These are phyloP conservation scores for Nannospalax galili DNA, from an alignment of 2,113 vertebrate genomes.

Conservation along the genomic window DNA sequence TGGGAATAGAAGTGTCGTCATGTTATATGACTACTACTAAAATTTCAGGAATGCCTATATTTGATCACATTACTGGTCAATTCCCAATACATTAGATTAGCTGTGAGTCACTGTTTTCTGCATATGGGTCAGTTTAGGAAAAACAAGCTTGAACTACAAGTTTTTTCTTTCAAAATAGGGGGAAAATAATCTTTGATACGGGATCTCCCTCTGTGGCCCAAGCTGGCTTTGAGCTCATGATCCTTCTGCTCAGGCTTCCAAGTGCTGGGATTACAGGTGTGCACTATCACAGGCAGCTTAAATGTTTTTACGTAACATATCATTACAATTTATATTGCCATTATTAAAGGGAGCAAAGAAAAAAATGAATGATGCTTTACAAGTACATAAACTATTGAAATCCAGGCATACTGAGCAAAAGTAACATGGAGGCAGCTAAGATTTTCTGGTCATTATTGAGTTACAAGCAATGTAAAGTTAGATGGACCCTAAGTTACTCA, in stretches of 20 bases:
- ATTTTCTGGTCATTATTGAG: slow-evolving; percentile 2
- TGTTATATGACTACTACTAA: not conserved
- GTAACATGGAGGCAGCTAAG: not conserved
- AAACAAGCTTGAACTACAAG: slow-evolving; percentile 17
- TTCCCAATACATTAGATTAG: not conserved
- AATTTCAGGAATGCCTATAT: not conserved
- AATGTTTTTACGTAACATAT: not conserved
- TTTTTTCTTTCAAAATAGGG: not conserved
- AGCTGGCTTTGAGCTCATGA: too few relatives aligned
- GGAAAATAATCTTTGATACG: too few relatives aligned
- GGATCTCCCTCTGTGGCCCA: not conserved
- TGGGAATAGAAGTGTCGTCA: not conserved
- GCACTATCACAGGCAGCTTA: not conserved
- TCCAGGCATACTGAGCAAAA: slow-evolving; percentile 47
- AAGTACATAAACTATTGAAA: slow-evolving; percentile 16
- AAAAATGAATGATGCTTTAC: not conserved
- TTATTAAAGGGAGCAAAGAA: not conserved
- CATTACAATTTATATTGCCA: not conserved
- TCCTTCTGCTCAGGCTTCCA: not conserved
- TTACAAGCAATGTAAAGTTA: not conserved
- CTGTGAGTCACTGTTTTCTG: not conserved
- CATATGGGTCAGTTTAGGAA: not conserved
- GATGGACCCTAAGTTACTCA: not conserved
- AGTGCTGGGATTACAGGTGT: not conserved
- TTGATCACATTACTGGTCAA: not conserved